Evolutionary conservation across 2,113 vertebrate species (phyloP).

Genomic region (Rostratula benghalensis): DNA sequence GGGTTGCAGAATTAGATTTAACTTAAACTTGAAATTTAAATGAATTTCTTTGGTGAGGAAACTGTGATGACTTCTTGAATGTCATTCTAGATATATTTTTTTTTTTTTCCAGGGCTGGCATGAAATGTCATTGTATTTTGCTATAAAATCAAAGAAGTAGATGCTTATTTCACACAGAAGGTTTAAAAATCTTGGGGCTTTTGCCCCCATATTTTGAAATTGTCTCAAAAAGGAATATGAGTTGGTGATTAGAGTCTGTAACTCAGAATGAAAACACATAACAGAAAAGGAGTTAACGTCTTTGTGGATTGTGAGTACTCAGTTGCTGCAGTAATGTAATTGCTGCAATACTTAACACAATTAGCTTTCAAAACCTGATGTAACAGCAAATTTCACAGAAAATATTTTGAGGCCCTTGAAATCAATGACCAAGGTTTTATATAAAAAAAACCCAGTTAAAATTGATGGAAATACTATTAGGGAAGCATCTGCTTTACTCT

Average conservation of each 20-base stretch:
- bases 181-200: not conserved
- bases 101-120: not conserved
- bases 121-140: constrained; percentile 52
- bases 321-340: not conserved
- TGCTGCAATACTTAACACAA: not conserved
- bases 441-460: not conserved
- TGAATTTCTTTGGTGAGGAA: constrained; percentile 60
- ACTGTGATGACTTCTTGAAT: constrained; percentile 56
- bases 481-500: not conserved
- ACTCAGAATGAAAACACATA: not conserved
- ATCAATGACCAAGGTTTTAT: not conserved
- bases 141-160: constrained; percentile 34
- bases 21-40: constrained; percentile 70
- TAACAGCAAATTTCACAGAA: not conserved
- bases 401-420: not conserved
- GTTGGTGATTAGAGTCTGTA: not conserved
- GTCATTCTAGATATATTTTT: constrained; percentile 44
- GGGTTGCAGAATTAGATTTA: constrained; percentile 70
- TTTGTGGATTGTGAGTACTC: not conserved
- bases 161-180: constrained; percentile 36
- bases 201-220: not conserved
- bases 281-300: not conserved
- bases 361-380: not conserved
- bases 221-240: not conserved
- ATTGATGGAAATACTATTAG: not conserved